Evolutionary conservation across 2,797 vertebrate genomes (phyloP), one percentile per base, ranked within the genome.

Genomic region (Acipenser ruthenus): DNA sequence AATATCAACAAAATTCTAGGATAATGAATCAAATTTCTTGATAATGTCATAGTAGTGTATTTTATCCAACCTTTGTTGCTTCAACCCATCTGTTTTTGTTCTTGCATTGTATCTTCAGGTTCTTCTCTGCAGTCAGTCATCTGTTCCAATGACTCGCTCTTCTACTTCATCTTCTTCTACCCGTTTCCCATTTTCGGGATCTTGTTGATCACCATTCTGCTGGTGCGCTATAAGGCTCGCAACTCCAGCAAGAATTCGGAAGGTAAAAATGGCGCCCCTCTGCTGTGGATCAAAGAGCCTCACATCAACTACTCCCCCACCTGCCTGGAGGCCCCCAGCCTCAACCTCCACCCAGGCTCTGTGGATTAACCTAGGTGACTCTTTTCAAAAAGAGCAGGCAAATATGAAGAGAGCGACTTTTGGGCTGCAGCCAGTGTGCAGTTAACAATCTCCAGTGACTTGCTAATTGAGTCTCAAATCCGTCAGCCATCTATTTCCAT

Each of bases 91-190:
- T 59, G 48, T n/a, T n/a, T 59, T 10, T 66, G 10, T 66, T 53
- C 10, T 68, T n/a, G 18, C 7, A 50, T 6, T 64, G 15, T 67
- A 9, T 59, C 69, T 58, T 6, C 89, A 98, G 95, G 86, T 50
- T 92, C 96, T 61, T 91, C 83, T 1, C 80, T 99, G 67, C 94
- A 96, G 81, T 94, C 94, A 0, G 86, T 93, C 80, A 95, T 98
- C 79, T 99, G 96, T 82, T 90, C 94, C 90, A 98, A 94, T 0
- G 91, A 93, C 0, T 94, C 96, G 0, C 95, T 98, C 71, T 99
- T 99, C 92, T 97, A 98, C 88, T 96, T 99, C 0, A 88, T 99
- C 74, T 98, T 99, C 88, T 99, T 99, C 76, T 99, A 99, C 83
- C 96, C 96, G 0, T 99, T 98, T 83, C 96, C 96, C 72, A 95